These are phyloP conservation scores for Galagoides demidoff DNA, from an alignment of 2,797 vertebrate species.

Conservation along the genomic window DNA sequence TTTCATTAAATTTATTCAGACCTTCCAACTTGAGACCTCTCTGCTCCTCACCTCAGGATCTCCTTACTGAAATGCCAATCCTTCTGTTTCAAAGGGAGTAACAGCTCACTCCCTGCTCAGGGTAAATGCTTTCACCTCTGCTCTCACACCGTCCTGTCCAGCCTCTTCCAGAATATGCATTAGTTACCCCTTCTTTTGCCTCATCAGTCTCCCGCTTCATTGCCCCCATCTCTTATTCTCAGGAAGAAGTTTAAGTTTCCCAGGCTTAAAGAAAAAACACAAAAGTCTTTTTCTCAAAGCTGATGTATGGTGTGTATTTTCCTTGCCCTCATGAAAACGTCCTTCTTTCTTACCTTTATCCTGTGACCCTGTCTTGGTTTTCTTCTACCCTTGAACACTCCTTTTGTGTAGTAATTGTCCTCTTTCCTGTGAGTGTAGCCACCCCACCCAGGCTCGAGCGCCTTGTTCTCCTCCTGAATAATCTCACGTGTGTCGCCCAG, in stretches of 20 bases:
- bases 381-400: neutral
- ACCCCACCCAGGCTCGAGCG: neutral
- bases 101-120: neutral
- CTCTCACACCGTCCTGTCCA: neutral
- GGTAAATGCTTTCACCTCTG: neutral
- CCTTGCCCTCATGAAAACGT: neutral
- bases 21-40: neutral
- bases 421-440: neutral
- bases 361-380: neutral
- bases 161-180: neutral
- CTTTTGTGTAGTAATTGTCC: neutral
- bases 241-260: neutral
- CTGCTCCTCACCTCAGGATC: neutral
- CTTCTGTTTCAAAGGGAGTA: neutral
- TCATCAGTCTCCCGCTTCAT: neutral
- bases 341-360: neutral
- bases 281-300: neutral
- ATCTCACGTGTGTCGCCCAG: neutral
- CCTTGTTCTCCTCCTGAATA: constrained; percentile 22
- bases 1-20: neutral
- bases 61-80: neutral
- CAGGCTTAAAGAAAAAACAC: neutral
- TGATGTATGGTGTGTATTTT: neutral
- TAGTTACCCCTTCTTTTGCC: neutral
- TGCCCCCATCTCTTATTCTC: neutral